Evolutionary conservation across 2,113 vertebrate species (phyloP), one percentile per base, ranked within the genome.

Genomic region (Microtus ochrogaster): DNA sequence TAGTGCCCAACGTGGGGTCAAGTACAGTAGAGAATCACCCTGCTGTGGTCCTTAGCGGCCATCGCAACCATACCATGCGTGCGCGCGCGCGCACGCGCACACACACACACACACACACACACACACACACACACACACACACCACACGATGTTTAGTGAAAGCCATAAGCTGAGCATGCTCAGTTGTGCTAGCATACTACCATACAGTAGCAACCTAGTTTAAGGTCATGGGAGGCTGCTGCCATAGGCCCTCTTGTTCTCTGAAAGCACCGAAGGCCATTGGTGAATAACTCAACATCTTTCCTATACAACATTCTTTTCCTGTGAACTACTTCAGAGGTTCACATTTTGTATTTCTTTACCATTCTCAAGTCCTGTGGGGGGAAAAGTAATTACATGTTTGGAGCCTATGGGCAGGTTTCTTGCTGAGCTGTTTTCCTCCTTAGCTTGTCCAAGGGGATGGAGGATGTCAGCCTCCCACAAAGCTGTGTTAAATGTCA

Each of bases 111-210:
- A 44, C 44, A 44, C 44, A 44, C 44, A 44, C 44, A 9, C 0
- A 0, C 0, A 1, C 4, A 8, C 21, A 44, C 3, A 19, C 21
- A 12, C 0, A 1, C 0, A 1, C 4, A 8, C 21, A 44, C 2
- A 21, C 21, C 0, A 1, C 0, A 1, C 2, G 11, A 36, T 74
- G 4, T 39, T 89, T 7, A 85, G 24, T 33, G 22, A 83, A 4
- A 44, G 70, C 28, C 58, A n/a, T 44, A 28, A 49, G 41, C 73
- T 39, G 52, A 33, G 30, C 22, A 61, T 0, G 78, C 63, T 70
- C 47, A 1, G 0, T 26, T 89, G 28, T 21, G 5, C 11, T 3
- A 13, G 26, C 3, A 5, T 14, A 28, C 24, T 21, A 22, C 26
- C 24, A 68, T 0, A 33, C 12, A 74, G 52, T 7, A 19, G 10